Evolutionary conservation across 2,113 vertebrate genomes (phyloP), one percentile per base, ranked within the genome.

Genomic region (Dasypus novemcinctus): DNA sequence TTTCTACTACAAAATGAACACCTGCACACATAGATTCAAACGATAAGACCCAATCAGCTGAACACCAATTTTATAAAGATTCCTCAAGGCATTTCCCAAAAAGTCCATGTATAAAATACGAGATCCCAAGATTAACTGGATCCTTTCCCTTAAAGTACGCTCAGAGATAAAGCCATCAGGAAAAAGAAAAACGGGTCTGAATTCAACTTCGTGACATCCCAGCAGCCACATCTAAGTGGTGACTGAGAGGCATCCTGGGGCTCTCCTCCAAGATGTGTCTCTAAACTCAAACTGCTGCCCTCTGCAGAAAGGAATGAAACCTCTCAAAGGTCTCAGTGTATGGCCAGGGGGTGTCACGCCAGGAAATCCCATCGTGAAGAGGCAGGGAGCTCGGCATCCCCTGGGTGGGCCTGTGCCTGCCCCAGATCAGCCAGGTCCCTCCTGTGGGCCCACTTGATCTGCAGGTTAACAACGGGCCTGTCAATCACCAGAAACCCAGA

Each of bases 241-340:
- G 25, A 63, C 41, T 2, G 36, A 0, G 1, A 21, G n/a, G 23
- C 18, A 46, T 46, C 79, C 11, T 61, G 13, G 7, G 13, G 11
- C 18, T 61, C 69, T 33, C 75, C 72, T 69, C 8, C 4, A 3
- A 33, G 41, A 33, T 1, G 4, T 23, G 8, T 21, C 27, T 91
- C 64, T 15, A 18, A 46, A 20, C 5, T 57, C 52, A 12, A 3
- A 54, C 2, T 17, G 29, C 31, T 31, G 4, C 33, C 6, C 23
- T 82, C 96, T 91, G 79, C 23, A 63, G 72, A 68, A 68, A 63
- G n/a, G 14, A 89, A 14, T 3, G 11, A 75, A 85, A 52, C 17
- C 31, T 33, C 38, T 80, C 38, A 80, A 81, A 17, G 18, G 25
- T 78, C 43, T 69, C 41, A 63, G 17, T 7, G n/a, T 5, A 63